Percentiles rank a stretch among this genome's conserved stretches.
Conservation (phyloP, 2,113 vertebrate species). For the Cheirogaleus medius region DNA sequence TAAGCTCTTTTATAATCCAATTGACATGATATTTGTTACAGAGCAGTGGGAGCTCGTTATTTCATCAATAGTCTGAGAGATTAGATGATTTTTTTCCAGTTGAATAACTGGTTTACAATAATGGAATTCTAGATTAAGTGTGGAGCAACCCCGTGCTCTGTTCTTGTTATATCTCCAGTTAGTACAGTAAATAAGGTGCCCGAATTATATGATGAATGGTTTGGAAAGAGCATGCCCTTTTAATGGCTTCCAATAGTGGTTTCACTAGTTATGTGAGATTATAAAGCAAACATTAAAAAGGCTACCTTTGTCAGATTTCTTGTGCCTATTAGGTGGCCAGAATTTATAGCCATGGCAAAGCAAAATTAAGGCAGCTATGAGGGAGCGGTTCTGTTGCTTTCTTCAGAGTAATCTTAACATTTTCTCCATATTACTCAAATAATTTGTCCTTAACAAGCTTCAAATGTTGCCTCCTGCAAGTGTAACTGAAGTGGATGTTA, state of each 20-base stretch:
- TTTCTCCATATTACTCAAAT: not conserved
- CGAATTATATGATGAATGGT: not conserved
- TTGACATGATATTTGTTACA: slow-evolving; percentile 43
- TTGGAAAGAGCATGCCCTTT: not conserved
- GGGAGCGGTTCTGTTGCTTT: not conserved
- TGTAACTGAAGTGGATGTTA: not conserved
- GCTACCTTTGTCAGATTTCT: not conserved
- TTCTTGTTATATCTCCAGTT: not conserved
- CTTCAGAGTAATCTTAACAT: not conserved
- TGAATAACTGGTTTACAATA: slow-evolving; percentile 52
- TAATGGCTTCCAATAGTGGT: not conserved
- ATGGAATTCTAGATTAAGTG: not conserved
- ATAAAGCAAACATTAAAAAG: not conserved
- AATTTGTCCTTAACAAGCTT: not conserved
- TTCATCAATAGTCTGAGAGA: slow-evolving; percentile 17
- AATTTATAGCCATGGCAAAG: not conserved
- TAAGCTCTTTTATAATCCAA: not conserved
- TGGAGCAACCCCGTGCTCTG: not conserved
- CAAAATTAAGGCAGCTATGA: not conserved
- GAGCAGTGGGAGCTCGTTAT: not conserved
- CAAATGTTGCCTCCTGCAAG: not conserved
- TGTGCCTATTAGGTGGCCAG: not conserved
- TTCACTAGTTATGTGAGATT: not conserved
- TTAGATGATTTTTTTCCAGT: not conserved
- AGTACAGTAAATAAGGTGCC: not conserved